Percentiles rank a stretch among this genome's conserved stretches.
Evolutionary conservation across 2,888 invertebrate species (phyloP).

Genomic region (Agrotis puta): DNA sequence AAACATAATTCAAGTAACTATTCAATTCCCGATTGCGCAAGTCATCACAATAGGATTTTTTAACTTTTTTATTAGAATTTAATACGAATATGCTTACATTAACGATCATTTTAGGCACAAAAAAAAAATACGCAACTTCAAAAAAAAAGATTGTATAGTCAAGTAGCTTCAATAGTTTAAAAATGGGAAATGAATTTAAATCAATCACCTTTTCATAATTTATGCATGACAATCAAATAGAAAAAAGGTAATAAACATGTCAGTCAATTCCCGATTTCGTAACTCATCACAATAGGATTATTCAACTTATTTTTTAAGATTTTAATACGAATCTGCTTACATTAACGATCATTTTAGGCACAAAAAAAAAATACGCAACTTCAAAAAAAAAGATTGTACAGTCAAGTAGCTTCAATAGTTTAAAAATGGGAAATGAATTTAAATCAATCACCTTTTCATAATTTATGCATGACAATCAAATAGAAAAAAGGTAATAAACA

Average conservation of each 20-base stretch:
- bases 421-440: slow-evolving; percentile 4
- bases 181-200: slow-evolving; percentile 2
- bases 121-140: not conserved
- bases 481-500: slow-evolving; percentile 1
- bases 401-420: not conserved
- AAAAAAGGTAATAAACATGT: slow-evolving; percentile 9
- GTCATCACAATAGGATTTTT: no score
- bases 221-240: slow-evolving; percentile 1
- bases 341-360: no score
- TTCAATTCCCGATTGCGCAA: no score
- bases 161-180: not conserved
- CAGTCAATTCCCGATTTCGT: no score
- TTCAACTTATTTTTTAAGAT: no score
- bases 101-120: no score
- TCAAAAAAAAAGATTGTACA: slow-evolving; percentile 11
- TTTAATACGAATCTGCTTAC: no score
- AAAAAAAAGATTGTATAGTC: slow-evolving; percentile 6
- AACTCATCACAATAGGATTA: no score
- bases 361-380: not conserved
- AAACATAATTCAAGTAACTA: no score
- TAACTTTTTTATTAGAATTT: no score
- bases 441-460: not conserved
- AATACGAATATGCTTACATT: not conserved
- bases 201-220: not conserved
- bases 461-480: not conserved